A percentile compares a stretch with the other conserved stretches of the same genome.
Evolutionary conservation across 2,888 invertebrate genomes (phyloP).

Genomic region (Oxystoma pomonae): DNA sequence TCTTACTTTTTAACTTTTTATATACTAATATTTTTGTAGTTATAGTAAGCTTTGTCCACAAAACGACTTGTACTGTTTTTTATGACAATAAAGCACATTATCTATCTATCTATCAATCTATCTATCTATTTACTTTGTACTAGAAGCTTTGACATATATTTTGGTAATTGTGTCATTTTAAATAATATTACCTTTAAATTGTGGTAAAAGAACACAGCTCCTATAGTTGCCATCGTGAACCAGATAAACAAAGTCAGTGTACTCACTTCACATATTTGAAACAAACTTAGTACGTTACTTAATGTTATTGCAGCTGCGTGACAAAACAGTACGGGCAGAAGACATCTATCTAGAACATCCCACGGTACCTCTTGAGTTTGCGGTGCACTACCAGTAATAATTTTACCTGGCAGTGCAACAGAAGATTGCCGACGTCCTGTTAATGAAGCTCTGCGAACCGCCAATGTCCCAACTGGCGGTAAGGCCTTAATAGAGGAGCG

Average conservation of each 20-base stretch:
- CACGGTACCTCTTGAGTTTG: slow-evolving; percentile 62
- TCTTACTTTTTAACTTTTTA: too few species aligned
- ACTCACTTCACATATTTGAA: slow-evolving; percentile 71
- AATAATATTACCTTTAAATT: slow-evolving; percentile 80
- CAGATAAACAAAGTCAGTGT: slow-evolving; percentile 75
- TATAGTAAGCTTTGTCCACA: too few species aligned
- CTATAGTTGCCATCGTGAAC: slow-evolving; percentile 69
- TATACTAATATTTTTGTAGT: too few species aligned
- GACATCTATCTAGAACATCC: slow-evolving; percentile 68
- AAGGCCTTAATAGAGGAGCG: slow-evolving; percentile 44
- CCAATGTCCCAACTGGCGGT: slow-evolving; percentile 35
- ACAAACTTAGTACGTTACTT: slow-evolving; percentile 65
- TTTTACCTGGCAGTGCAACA: slow-evolving; percentile 45
- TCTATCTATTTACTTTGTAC: too few species aligned
- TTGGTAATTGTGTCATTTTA: too few species aligned
- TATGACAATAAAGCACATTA: too few species aligned
- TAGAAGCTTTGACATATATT: too few species aligned
- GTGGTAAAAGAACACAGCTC: slow-evolving; percentile 77
- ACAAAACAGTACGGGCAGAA: slow-evolving; percentile 73
- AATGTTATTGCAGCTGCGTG: slow-evolving; percentile 75
- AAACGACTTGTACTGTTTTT: too few species aligned
- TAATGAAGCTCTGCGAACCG: slow-evolving; percentile 29
- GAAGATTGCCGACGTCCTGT: slow-evolving; percentile 38
- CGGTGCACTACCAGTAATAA: slow-evolving; percentile 50
- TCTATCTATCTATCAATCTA: too few species aligned